Evolutionary conservation across 2,888 invertebrate genomes (phyloP).

Genomic region (Diarsia dahlii): DNA sequence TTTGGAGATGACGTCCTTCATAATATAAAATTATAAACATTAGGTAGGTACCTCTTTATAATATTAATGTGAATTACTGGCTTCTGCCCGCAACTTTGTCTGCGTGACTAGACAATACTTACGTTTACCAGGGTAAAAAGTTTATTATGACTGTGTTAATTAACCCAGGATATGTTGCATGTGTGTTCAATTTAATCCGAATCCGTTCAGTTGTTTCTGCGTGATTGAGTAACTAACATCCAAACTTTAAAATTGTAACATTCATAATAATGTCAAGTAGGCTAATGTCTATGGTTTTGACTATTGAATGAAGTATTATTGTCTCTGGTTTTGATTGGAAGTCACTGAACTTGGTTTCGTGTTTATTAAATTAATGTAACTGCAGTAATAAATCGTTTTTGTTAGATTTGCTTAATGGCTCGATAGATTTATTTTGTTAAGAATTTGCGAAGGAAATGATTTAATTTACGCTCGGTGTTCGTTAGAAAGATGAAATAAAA

Average conservation of each 20-base stretch:
- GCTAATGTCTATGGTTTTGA: slow-evolving; percentile 23
- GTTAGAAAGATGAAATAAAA: slow-evolving; percentile 8
- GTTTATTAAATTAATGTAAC: slow-evolving; percentile 34
- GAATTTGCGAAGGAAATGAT: slow-evolving; percentile 11
- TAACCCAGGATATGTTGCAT: background rate
- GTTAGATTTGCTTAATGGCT: slow-evolving; percentile 40
- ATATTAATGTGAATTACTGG: background rate
- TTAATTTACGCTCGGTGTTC: slow-evolving; percentile 8
- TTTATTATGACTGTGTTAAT: background rate
- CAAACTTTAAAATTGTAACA: background rate
- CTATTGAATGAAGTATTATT: slow-evolving; percentile 17
- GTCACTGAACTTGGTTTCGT: slow-evolving; percentile 57
- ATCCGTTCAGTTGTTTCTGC: background rate
- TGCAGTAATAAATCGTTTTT: slow-evolving; percentile 42
- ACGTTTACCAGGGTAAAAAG: background rate
- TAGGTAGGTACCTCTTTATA: background rate
- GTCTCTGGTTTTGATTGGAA: slow-evolving; percentile 38
- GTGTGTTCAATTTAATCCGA: background rate
- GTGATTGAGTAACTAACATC: background rate
- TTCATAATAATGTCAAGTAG: background rate
- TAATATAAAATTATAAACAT: background rate
- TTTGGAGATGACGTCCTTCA: background rate
- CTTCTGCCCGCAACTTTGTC: background rate
- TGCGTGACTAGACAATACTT: too few relatives aligned
- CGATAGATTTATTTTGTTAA: slow-evolving; percentile 27